Evolutionary conservation across 1,140 invertebrate genomes (phyloP).

Genomic region (Lucilia sericata): DNA sequence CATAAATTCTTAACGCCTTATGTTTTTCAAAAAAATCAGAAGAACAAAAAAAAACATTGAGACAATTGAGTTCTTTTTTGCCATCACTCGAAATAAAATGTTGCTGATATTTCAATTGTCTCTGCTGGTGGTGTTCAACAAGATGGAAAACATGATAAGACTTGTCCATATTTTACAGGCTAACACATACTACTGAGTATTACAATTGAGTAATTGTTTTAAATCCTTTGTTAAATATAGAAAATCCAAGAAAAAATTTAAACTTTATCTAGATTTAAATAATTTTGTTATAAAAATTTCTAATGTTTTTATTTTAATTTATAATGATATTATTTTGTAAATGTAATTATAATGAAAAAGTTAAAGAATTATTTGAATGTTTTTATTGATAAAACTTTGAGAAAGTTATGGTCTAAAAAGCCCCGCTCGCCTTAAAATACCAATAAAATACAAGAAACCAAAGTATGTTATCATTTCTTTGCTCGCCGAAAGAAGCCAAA

Average conservation of each 20-base stretch:
- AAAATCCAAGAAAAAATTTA: not conserved
- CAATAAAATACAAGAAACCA: not conserved
- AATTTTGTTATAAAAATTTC: not conserved
- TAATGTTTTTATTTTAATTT: not conserved
- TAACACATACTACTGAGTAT: not conserved
- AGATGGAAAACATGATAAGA: slow-evolving; percentile 23
- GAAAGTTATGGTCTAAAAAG: slow-evolving; percentile 19
- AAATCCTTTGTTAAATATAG: not conserved
- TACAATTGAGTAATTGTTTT: not conserved
- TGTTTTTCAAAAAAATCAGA: not conserved
- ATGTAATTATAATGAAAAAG: not conserved
- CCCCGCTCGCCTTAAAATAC: not conserved
- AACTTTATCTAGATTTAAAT: not conserved
- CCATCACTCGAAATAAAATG: slow-evolving; percentile 19
- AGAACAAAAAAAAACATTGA: not conserved
- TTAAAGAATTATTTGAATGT: slow-evolving; percentile 6
- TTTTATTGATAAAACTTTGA: slow-evolving; percentile 29
- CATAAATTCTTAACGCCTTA: slow-evolving; percentile 34
- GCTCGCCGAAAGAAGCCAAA: slow-evolving; percentile 33
- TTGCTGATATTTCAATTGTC: slow-evolving; percentile 44
- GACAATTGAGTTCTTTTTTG: not conserved
- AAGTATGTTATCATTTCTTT: slow-evolving; percentile 24
- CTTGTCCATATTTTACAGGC: slow-evolving; percentile 6
- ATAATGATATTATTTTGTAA: not conserved
- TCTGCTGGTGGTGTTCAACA: slow-evolving; percentile 38